These are phyloP conservation scores for Andrena trimmerana DNA, from an alignment of 2,888 invertebrate genomes.

Conservation along the genomic window DNA sequence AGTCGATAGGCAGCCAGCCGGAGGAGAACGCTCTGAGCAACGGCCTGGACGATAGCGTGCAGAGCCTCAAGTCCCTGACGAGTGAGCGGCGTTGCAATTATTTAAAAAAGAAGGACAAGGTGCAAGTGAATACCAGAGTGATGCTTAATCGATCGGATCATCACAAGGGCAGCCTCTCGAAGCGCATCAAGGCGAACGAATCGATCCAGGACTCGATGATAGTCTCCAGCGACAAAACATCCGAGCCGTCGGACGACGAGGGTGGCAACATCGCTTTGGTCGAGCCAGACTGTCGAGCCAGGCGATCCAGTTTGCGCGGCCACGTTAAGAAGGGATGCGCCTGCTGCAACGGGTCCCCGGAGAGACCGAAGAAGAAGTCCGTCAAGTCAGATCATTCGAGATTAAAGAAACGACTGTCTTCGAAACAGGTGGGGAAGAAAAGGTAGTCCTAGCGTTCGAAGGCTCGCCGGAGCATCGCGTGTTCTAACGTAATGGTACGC, in stretches of 20 bases:
- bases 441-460: conserved; percentile 83
- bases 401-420: conserved; percentile 78
- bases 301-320: conserved; percentile 86
- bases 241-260: conserved; percentile 82
- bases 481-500: conserved; percentile 40
- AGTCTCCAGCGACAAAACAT: conserved; percentile 78
- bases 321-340: conserved; percentile 88
- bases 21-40: conserved; percentile 78
- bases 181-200: conserved; percentile 76
- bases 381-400: conserved; percentile 79
- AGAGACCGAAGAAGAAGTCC: conserved; percentile 86
- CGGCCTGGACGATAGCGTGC: conserved; percentile 77
- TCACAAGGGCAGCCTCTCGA: conserved; percentile 72
- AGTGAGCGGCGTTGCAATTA: conserved; percentile 75
- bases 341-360: conserved; percentile 88
- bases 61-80: conserved; percentile 65
- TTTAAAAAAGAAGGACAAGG: conserved; percentile 78
- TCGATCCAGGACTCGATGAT: conserved; percentile 74
- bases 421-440: conserved; percentile 82
- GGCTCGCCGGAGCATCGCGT: conserved; percentile 64
- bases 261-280: conserved; percentile 73
- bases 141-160: conserved; percentile 79
- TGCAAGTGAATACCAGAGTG: conserved; percentile 79
- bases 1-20: conserved; percentile 79
- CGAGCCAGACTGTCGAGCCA: conserved; percentile 80